These are phyloP conservation scores for Cryptus viduatorius DNA, from an alignment of 2,888 invertebrate genomes.

Conservation along the genomic window DNA sequence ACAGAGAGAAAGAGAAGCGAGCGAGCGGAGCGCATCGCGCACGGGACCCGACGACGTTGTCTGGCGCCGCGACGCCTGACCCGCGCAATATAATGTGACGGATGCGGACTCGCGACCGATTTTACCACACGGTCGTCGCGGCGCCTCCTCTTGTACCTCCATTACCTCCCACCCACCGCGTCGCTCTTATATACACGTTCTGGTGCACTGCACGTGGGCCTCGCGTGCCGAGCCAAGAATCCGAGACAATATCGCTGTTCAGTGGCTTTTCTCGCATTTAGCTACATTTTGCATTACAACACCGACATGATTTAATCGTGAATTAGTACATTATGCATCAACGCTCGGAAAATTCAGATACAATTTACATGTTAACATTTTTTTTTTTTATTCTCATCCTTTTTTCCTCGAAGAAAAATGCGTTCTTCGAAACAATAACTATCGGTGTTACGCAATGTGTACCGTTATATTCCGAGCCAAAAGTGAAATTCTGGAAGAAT, in stretches of 20 bases:
- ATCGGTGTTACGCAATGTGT: too few species aligned
- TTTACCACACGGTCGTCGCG: conserved; percentile 60
- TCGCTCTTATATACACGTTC: conserved; percentile 9
- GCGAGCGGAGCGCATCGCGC: conserved; percentile 50
- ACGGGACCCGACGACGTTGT: conserved; percentile 68
- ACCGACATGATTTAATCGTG: conserved; percentile 2
- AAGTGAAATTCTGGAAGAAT: too few species aligned
- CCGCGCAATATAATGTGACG: conserved; percentile 77
- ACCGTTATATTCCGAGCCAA: too few species aligned
- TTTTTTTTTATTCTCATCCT: background rate
- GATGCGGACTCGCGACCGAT: conserved; percentile 69
- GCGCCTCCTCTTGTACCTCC: conserved; percentile 33
- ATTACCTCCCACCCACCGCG: background rate
- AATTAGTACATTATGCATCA: background rate
- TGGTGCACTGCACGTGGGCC: conserved; percentile 26
- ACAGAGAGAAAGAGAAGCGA: background rate
- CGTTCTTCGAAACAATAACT: background rate
- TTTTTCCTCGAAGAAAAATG: background rate
- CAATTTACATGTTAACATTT: background rate
- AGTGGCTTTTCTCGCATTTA: background rate
- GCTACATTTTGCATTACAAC: conserved; percentile 31
- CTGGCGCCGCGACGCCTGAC: conserved; percentile 80
- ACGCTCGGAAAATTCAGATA: background rate
- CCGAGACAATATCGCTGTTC: conserved; percentile 45
- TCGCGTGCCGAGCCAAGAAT: conserved; percentile 59